Evolutionary conservation across 2,888 invertebrate genomes (phyloP).

Genomic region (Rhagophthalmus giganteus): DNA sequence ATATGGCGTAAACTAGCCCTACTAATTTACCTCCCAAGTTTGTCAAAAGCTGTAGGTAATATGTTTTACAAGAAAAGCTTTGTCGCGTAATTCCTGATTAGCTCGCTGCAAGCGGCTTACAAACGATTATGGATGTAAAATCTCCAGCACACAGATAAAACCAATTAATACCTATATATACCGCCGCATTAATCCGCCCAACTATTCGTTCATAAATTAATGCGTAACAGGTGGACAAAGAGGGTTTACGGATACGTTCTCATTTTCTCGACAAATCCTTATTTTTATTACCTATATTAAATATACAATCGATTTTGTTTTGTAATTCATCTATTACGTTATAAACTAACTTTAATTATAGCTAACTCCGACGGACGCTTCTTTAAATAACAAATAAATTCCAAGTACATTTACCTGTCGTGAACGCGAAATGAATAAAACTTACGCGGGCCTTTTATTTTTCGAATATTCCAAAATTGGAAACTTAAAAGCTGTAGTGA

Average conservation of each 20-base stretch:
- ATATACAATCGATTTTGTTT: too few relatives aligned
- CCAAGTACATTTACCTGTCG: too few relatives aligned
- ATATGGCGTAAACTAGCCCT: too few relatives aligned
- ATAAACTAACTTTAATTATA: too few relatives aligned
- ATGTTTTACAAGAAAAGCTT: too few relatives aligned
- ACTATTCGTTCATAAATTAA: slow-evolving; percentile 22
- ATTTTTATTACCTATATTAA: too few relatives aligned
- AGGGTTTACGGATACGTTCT: slow-evolving; percentile 13
- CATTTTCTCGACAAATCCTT: too few relatives aligned
- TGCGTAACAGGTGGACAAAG: slow-evolving; percentile 21
- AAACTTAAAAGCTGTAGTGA: neutral
- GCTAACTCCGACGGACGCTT: neutral
- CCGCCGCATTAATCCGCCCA: slow-evolving; percentile 12
- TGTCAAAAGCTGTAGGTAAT: too few relatives aligned
- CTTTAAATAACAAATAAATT: neutral
- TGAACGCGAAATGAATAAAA: too few relatives aligned
- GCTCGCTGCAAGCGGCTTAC: slow-evolving; percentile 15
- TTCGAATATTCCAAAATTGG: neutral
- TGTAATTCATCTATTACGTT: too few relatives aligned
- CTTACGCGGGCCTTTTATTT: neutral
- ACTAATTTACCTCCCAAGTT: too few relatives aligned
- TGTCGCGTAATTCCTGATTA: too few relatives aligned
- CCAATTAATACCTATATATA: slow-evolving; percentile 17
- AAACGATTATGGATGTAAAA: slow-evolving; percentile 17
- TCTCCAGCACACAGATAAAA: slow-evolving; percentile 12